These are phyloP conservation scores for Cossypha caffra DNA, from an alignment of 2,797 vertebrate species.

Conservation along the genomic window DNA sequence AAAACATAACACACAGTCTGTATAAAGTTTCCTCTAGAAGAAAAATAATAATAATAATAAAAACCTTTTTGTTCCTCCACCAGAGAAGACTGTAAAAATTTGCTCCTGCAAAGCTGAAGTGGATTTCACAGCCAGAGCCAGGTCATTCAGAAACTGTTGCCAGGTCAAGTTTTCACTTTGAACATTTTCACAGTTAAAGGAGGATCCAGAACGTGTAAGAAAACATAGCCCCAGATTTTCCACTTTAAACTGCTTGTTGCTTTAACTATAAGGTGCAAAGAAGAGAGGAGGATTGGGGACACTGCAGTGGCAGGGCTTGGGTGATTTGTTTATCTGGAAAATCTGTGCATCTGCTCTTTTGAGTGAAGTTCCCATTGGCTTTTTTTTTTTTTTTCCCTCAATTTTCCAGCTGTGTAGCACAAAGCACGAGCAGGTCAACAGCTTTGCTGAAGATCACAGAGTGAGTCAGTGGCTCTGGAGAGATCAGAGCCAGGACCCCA, in stretches of 20 bases:
- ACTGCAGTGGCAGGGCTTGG: background rate
- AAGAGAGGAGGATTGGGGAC: background rate
- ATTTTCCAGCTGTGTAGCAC: conserved; percentile 70
- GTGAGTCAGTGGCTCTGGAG: conserved; percentile 65
- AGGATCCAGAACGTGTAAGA: conserved; percentile 30
- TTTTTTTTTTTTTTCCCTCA: background rate
- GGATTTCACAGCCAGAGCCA: conserved; percentile 61
- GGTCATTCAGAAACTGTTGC: conserved; percentile 53
- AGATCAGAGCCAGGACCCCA: conserved; percentile 59
- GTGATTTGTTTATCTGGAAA: conserved; percentile 60
- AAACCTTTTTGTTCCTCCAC: conserved; percentile 67
- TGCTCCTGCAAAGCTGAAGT: conserved; percentile 62
- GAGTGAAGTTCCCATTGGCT: conserved; percentile 17
- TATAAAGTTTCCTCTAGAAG: conserved; percentile 57
- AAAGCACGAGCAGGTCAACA: conserved; percentile 50
- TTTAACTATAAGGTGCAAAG: conserved; percentile 31
- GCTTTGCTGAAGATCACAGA: conserved; percentile 55
- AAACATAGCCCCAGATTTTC: conserved; percentile 23
- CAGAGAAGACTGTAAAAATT: conserved; percentile 62
- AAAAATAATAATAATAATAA: conserved; percentile 42
- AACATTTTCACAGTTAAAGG: conserved; percentile 65
- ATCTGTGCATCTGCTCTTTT: conserved; percentile 66
- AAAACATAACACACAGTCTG: conserved; percentile 43
- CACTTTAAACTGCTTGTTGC: conserved; percentile 22
- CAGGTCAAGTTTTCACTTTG: conserved; percentile 66